Percentiles rank a stretch among this genome's conserved stretches.
These are phyloP conservation scores for Polymixis lichenea DNA, from an alignment of 2,888 invertebrate genomes.

Conservation along the genomic window DNA sequence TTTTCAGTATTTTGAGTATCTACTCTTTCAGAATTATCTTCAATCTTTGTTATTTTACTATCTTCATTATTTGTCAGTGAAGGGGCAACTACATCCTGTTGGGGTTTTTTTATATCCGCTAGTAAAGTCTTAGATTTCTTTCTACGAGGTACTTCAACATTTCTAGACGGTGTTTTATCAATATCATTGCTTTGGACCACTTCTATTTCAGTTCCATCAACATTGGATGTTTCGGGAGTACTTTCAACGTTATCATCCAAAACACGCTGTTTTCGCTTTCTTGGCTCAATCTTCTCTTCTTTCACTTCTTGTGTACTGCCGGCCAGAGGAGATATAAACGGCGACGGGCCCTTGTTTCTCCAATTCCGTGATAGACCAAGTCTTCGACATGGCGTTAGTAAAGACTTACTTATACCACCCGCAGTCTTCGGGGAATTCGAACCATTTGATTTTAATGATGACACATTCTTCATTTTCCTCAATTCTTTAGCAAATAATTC, in stretches of 20 bases:
- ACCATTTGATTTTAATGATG: conserved; percentile 73
- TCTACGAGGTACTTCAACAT: conserved; percentile 72
- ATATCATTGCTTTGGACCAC: conserved; percentile 42
- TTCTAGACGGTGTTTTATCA: conserved; percentile 75
- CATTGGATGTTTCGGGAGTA: conserved; percentile 32
- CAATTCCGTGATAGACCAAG: conserved; percentile 88
- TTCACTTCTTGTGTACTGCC: conserved; percentile 61
- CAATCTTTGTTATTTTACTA: conserved; percentile 18
- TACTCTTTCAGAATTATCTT: conserved; percentile 21
- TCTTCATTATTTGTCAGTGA: conserved; percentile 14
- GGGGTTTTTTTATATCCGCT: conserved; percentile 61
- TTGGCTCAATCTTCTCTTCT: conserved; percentile 67
- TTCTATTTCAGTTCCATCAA: conserved; percentile 27
- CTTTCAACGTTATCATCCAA: conserved; percentile 62
- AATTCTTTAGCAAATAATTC: conserved; percentile 5
- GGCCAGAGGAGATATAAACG: conserved; percentile 83
- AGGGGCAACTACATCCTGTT: conserved; percentile 49
- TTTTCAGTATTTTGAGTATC: conserved; percentile 7
- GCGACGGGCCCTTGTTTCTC: conserved; percentile 81
- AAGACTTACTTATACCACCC: conserved; percentile 88
- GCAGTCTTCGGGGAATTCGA: conserved; percentile 85
- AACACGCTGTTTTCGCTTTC: conserved; percentile 74
- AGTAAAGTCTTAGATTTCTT: conserved; percentile 79
- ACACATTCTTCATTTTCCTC: conserved; percentile 77
- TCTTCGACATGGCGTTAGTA: conserved; percentile 89